Evolutionary conservation across 2,888 invertebrate species (phyloP).

Genomic region (Drosophila subquinaria): DNA sequence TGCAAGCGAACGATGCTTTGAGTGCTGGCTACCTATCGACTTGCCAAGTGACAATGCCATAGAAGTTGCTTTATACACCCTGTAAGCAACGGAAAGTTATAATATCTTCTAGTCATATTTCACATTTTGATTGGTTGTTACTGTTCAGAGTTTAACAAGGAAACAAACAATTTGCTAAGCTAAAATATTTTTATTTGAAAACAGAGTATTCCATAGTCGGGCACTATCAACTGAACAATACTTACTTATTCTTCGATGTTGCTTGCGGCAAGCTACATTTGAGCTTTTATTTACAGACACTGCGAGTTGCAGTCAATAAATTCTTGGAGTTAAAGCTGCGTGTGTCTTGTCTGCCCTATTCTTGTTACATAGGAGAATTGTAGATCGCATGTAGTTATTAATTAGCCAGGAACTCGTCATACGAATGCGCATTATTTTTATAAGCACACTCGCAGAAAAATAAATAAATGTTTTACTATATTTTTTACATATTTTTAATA

Average conservation of each 20-base stretch:
- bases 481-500: conserved; percentile 50
- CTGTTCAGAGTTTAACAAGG: background rate
- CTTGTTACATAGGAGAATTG: conserved; percentile 25
- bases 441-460: conserved; percentile 55
- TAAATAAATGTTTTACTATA: conserved; percentile 77
- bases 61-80: conserved; percentile 33
- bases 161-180: background rate
- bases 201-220: background rate
- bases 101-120: background rate
- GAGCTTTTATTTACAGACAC: conserved; percentile 52
- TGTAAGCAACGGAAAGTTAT: background rate
- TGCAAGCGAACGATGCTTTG: conserved; percentile 27
- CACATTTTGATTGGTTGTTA: background rate
- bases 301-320: conserved; percentile 52
- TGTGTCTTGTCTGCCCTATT: conserved; percentile 15
- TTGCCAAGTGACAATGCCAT: conserved; percentile 72
- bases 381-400: conserved; percentile 49
- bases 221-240: background rate
- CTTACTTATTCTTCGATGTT: background rate
- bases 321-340: conserved; percentile 35
- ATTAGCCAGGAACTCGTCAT: conserved; percentile 59
- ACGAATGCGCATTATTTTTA: conserved; percentile 59
- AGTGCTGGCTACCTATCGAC: conserved; percentile 49
- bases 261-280: conserved; percentile 43
- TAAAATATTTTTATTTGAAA: background rate